Base-by-base conservation (phyloP, 2,888 invertebrate genomes). In the Masnerella sp. region DNA sequence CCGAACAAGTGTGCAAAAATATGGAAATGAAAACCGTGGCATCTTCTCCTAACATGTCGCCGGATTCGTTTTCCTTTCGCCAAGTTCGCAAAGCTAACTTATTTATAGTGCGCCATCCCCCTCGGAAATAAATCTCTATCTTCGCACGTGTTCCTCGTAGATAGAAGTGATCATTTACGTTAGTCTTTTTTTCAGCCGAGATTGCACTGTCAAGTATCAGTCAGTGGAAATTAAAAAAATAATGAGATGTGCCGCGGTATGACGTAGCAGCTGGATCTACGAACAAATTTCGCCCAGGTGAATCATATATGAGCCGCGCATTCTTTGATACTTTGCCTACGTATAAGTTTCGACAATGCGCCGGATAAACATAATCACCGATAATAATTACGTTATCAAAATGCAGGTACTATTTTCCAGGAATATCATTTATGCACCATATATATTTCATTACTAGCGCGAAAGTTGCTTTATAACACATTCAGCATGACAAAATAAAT, bases 1-100 rank as follows among this genome's bases (percentile, higher is more conserved):
- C 49, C 54, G 56, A 59, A 59, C 65, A 38, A 47, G 51, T 58
- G 65, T 54, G 43, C 59, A 72, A 72, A 72, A 75, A 69, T 75
- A 72, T 72, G 72, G 69, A 75, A 75, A 75, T 75, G 74, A 72
- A 69, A 68, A 65, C 42, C 56, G 67, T 40, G 67, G 30, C 54
- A 38, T 42, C 30, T 40, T 34, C 49, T 54, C 58, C 65, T 58
- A 71, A 71, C 67, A 49, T 59, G 62, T 72, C 54, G 65, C 40
- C 28, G 47, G 54, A 69, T 68, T 69, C 71, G 58, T 69, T 65
- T 59, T 70, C 64, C 43, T 59, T 65, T 54, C 65, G 59, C 42
- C 38, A 61, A 58, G 45, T 65, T 70, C 32, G 43, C 54, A 8
- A 28, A 67, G 72, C 51, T 59, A 72, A 73, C 61, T 67, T 73